Evolutionary conservation across 2,113 vertebrate genomes (phyloP).

Genomic region (cat (Felis catus)): F.catus_Fca126_mat1.0 CM031412.1:14080001-14080500

Average conservation of each 20-base stretch:
- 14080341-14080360: neutral
- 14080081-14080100: neutral
- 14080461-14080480: neutral
- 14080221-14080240: neutral
- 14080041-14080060: neutral
- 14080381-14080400: neutral
- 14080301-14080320: neutral
- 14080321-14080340: neutral
- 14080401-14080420: neutral
- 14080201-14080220: neutral
- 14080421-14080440: neutral
- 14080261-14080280: neutral
- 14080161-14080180: neutral
- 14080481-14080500: neutral
- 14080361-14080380: neutral
- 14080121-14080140: neutral
- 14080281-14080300: neutral
- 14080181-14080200: neutral
- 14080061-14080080: neutral
- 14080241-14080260: neutral
- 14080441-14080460: neutral
- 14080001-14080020: too few relatives aligned
- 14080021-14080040: neutral
- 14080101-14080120: neutral
- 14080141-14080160: neutral